Conservation (phyloP, 2,113 vertebrate species). For the pig (Sus scrofa) region T2T-Sscrofa CM000812.6:28842001-28842500, state of each 20-base stretch:
- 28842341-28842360: not conserved
- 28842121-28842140: not conserved
- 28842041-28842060: not conserved
- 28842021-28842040: not conserved
- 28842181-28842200: not conserved
- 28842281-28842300: not conserved
- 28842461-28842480: not conserved
- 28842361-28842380: not conserved
- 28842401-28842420: not conserved
- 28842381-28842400: not conserved
- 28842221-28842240: slow-evolving; percentile 11
- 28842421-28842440: not conserved
- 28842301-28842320: not conserved
- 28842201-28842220: not conserved
- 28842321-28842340: not conserved
- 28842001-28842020: not conserved
- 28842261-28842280: slow-evolving; percentile 4
- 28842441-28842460: not conserved
- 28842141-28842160: not conserved
- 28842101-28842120: not conserved
- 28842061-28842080: not conserved
- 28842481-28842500: not conserved
- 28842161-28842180: not conserved
- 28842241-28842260: slow-evolving; percentile 33
- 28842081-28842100: not conserved